These are phyloP conservation scores for Malacosoma neustria DNA, from an alignment of 2,888 invertebrate species.

Conservation along the genomic window DNA sequence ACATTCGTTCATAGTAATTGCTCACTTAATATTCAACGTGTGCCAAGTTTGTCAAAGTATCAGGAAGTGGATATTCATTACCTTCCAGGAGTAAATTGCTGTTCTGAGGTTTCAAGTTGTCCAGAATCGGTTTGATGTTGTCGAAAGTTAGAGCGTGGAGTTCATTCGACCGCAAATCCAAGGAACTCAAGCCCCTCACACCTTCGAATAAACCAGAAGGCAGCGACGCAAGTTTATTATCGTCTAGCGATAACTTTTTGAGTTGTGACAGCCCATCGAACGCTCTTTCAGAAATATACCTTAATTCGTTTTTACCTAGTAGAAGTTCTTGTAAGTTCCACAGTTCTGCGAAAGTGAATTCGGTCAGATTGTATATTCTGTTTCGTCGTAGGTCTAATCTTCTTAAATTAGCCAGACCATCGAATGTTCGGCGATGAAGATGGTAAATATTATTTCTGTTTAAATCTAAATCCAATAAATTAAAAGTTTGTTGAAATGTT, in stretches of 20 bases:
- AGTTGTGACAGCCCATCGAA: slow-evolving; percentile 84
- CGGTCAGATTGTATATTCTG: slow-evolving; percentile 84
- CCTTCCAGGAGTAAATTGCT: slow-evolving; percentile 86
- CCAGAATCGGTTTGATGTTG: slow-evolving; percentile 84
- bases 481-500: slow-evolving; percentile 83
- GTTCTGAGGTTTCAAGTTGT: slow-evolving; percentile 83
- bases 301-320: slow-evolving; percentile 80
- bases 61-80: slow-evolving; percentile 56
- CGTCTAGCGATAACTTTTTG: slow-evolving; percentile 81
- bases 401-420: slow-evolving; percentile 82
- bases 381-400: slow-evolving; percentile 84
- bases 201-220: slow-evolving; percentile 83
- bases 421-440: slow-evolving; percentile 84
- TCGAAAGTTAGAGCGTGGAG: slow-evolving; percentile 85
- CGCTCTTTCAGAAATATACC: slow-evolving; percentile 84
- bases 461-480: slow-evolving; percentile 86
- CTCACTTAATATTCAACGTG: slow-evolving; percentile 56
- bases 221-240: slow-evolving; percentile 83
- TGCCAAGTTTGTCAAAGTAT: slow-evolving; percentile 46
- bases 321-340: slow-evolving; percentile 82
- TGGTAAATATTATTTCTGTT: slow-evolving; percentile 84
- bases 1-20: slow-evolving; percentile 6
- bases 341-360: slow-evolving; percentile 86
- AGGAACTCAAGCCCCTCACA: slow-evolving; percentile 80
- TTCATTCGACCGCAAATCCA: slow-evolving; percentile 85